Base-by-base conservation (phyloP, 2,888 invertebrate species). In the Dolomedes plantarius region DNA sequence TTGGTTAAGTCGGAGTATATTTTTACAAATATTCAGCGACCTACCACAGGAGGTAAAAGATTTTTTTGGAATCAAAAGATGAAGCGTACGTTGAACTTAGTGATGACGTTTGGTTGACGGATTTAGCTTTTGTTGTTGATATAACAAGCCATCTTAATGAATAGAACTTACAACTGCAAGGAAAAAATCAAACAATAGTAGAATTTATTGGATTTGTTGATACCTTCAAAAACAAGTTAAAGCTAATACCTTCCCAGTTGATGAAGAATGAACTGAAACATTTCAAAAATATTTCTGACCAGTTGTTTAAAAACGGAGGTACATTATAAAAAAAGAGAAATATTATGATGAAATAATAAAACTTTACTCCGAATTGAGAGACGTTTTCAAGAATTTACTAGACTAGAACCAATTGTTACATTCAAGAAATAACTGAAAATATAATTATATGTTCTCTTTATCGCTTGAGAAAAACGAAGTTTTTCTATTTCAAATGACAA, bases 381-480 rank as follows among this genome's bases (percentile, higher is more conserved):
- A 69, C 19, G 39, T 19, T 36, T 69, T 16, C 36, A 41, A 39
- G 23, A 39, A 39, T 27, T 23, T 27, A 39, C 11, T 11, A 23
- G 27, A 39, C 27, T 39, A 13, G 41, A 39, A 69, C 23, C 27
- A 23, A 27, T 39, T 39, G 23, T 69, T 39, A 69, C 27, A 27
- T 69, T 69, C 41, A 69, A 31, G n/a, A 67, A 67, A n/a, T 29
- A 67, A 69, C 41, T 36, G 28, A 36, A 69, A 69, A 0, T 5
- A 69, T 69, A 39, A 69, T 3, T 23, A 41, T 69, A 69, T 27
- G n/a, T n/a, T n/a, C n/a, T n/a, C n/a, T n/a, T n/a, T n/a, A n/a
- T 69, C 11, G 69, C 27, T 11, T 39, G 0, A 27, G 36, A 19
- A 41, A 41, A 23, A 7, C 29, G 39, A 39, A 3, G 16, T 36